Conservation (phyloP, 1,140 invertebrate genomes). For the Anastatus disparis region DNA sequence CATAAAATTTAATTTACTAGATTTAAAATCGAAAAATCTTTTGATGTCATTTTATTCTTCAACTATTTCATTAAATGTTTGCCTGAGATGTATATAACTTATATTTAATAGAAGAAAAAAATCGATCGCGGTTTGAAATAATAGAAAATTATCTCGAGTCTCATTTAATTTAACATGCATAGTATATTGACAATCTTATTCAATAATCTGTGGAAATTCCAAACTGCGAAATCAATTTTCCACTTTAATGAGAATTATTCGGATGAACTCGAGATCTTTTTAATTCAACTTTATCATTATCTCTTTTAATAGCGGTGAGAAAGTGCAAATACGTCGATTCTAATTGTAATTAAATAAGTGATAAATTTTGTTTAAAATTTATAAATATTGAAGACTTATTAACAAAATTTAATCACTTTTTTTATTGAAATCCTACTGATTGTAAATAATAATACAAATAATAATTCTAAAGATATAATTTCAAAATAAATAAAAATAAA, state of each 20-base stretch:
- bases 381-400: no score
- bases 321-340: no score
- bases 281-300: neutral
- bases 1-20: no score
- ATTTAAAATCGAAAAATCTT: no score
- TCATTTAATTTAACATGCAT: neutral
- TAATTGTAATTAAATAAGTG: no score
- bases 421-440: no score
- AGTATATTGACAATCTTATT: neutral
- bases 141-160: neutral
- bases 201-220: neutral
- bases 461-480: no score
- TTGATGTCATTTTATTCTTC: neutral
- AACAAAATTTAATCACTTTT: no score
- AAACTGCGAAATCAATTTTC: neutral
- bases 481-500: no score
- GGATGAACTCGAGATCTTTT: neutral
- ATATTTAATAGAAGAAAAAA: neutral
- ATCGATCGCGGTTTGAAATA: neutral
- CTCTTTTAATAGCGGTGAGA: no score
- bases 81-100: neutral
- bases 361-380: no score
- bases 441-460: no score
- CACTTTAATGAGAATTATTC: neutral
- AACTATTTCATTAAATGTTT: neutral